A percentile compares a stretch with the other conserved stretches of the same genome.
Evolutionary conservation across 92 coral and sea anemone genomes (phyloP).

Genomic region (Palythoa heliodiscus): DNA sequence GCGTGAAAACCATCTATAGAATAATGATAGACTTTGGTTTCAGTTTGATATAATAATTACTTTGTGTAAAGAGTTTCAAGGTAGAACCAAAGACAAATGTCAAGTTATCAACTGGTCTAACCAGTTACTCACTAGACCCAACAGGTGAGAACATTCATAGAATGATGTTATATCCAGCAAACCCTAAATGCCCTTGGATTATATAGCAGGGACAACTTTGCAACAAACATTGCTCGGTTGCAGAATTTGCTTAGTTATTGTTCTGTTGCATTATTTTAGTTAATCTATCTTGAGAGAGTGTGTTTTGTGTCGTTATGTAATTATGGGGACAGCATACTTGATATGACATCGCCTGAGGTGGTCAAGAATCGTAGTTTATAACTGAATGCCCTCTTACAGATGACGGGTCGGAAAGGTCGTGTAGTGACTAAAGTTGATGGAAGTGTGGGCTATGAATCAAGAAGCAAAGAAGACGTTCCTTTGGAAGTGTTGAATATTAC

Average conservation of each 20-base stretch:
- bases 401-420: constrained; percentile 94
- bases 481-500: constrained; percentile 81
- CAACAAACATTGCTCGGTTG: not conserved
- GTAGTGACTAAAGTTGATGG: constrained; percentile 87
- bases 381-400: not conserved
- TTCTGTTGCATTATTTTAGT: too few species aligned
- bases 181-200: not conserved
- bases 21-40: too few species aligned
- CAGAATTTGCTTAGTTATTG: too few species aligned
- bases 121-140: too few species aligned
- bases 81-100: too few species aligned
- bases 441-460: constrained; percentile 78
- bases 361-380: not conserved
- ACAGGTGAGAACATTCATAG: too few species aligned
- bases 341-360: not conserved
- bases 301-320: not conserved
- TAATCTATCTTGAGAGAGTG: not conserved
- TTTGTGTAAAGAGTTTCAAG: too few species aligned
- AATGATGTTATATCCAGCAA: too few species aligned
- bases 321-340: not conserved
- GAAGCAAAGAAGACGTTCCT: constrained; percentile 90
- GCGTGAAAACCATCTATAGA: too few species aligned
- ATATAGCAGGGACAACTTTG: not conserved
- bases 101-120: too few species aligned
- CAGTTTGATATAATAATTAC: too few species aligned